Conservation (phyloP, 2,888 invertebrate species). For the Monoplex corrugatus region DNA sequence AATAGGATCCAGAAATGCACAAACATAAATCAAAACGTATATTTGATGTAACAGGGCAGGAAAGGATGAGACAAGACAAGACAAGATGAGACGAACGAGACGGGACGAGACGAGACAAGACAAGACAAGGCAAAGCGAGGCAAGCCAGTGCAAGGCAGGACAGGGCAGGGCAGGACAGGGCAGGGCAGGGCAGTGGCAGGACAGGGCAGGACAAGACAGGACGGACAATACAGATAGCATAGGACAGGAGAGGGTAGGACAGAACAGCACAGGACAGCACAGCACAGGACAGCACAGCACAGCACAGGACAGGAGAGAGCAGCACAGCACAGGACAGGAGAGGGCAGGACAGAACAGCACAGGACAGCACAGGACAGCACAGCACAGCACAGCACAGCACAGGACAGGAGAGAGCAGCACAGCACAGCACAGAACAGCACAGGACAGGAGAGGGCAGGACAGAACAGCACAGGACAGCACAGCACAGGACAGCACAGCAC, state of each 20-base stretch:
- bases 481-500: conserved; percentile 18
- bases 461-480: conserved; percentile 43
- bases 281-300: conserved; percentile 16
- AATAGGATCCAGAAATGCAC: no score
- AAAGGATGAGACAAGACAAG: neutral
- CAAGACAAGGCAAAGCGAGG: neutral
- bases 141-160: neutral
- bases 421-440: conserved; percentile 43
- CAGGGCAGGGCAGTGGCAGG: neutral
- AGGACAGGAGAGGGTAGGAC: neutral
- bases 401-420: conserved; percentile 41
- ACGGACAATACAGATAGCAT: no score
- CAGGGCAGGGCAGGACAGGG: neutral
- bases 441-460: conserved; percentile 41
- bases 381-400: conserved; percentile 37
- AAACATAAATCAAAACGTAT: no score
- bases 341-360: conserved; percentile 46
- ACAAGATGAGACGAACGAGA: neutral
- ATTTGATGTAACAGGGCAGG: neutral
- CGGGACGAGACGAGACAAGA: neutral
- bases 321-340: conserved; percentile 46
- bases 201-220: conserved; percentile 1
- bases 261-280: neutral
- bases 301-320: conserved; percentile 41
- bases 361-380: conserved; percentile 42